Evolutionary conservation across 2,888 invertebrate species (phyloP).

Genomic region (Cheilosia vernalis): DNA sequence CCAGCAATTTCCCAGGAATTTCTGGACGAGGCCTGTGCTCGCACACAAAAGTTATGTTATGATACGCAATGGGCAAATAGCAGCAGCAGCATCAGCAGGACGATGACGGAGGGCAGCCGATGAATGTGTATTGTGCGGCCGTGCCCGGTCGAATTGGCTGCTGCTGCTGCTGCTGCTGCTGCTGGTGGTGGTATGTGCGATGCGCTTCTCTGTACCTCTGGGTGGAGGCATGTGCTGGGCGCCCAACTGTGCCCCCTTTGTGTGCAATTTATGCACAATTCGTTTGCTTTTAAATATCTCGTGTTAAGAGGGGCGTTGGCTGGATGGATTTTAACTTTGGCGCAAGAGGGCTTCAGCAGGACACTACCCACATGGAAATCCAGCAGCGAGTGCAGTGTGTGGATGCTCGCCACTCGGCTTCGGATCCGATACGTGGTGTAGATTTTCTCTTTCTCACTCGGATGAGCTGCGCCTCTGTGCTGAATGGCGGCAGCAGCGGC

Average conservation of each 20-base stretch:
- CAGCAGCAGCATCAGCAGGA: slow-evolving; percentile 39
- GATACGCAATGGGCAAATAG: slow-evolving; percentile 71
- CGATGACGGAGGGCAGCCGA: slow-evolving; percentile 26
- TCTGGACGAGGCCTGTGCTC: slow-evolving; percentile 60
- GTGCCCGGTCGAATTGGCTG: slow-evolving; percentile 56
- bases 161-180: slow-evolving; percentile 49
- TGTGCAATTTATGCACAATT: slow-evolving; percentile 72
- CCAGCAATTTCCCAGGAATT: slow-evolving; percentile 73
- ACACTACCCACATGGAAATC: slow-evolving; percentile 33
- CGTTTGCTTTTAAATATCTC: slow-evolving; percentile 72
- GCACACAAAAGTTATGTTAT: slow-evolving; percentile 71
- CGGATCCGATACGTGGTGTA: slow-evolving; percentile 10
- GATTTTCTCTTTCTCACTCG: slow-evolving; percentile 44
- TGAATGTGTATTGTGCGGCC: slow-evolving; percentile 42
- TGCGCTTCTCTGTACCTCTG: background rate
- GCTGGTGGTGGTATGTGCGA: slow-evolving; percentile 9
- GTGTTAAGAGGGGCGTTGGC: slow-evolving; percentile 74
- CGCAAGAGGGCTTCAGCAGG: slow-evolving; percentile 39
- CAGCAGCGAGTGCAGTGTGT: slow-evolving; percentile 23
- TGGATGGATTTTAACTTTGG: slow-evolving; percentile 71
- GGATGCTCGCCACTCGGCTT: background rate
- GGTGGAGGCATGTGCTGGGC: background rate
- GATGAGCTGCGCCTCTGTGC: slow-evolving; percentile 12
- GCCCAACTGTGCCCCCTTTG: slow-evolving; percentile 16
- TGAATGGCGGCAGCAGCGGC: slow-evolving; percentile 19